Conservation (phyloP, 2,888 invertebrate species). For the Acanthosepion pharaonis region DNA sequence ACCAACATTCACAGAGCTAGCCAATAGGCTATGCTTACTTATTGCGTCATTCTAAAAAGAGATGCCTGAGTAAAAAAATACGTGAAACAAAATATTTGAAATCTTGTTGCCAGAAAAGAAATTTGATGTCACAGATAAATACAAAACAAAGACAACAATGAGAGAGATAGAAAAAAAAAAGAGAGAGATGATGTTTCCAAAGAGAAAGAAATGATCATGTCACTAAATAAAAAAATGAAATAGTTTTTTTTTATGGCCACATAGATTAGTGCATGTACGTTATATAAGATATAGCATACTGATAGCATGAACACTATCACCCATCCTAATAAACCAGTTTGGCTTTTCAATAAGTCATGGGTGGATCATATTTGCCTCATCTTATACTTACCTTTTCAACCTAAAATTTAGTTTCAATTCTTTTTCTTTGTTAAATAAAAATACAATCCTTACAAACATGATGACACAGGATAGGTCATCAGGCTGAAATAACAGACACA, state of each 20-base stretch:
- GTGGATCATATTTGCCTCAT: background rate
- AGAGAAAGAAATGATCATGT: background rate
- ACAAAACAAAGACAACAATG: background rate
- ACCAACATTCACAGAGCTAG: background rate
- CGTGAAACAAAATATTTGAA: background rate
- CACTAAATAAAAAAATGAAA: too few species aligned
- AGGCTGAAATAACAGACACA: background rate
- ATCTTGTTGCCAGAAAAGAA: conserved; percentile 72
- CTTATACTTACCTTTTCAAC: background rate
- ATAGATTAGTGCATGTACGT: background rate
- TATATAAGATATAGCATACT: background rate
- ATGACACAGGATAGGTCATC: background rate
- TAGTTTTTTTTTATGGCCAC: too few species aligned
- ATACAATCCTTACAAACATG: background rate
- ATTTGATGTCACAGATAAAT: conserved; percentile 91
- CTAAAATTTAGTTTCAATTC: background rate
- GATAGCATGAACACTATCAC: background rate
- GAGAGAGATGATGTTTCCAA: background rate
- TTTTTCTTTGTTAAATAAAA: background rate
- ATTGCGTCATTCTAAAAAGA: background rate
- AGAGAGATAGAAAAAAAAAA: background rate
- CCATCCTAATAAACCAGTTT: background rate
- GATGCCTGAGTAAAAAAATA: background rate
- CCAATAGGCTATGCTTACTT: background rate
- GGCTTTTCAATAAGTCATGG: background rate